These are phyloP conservation scores for Aphidoletes aphidimyza DNA, from an alignment of 2,888 invertebrate genomes.

Conservation along the genomic window DNA sequence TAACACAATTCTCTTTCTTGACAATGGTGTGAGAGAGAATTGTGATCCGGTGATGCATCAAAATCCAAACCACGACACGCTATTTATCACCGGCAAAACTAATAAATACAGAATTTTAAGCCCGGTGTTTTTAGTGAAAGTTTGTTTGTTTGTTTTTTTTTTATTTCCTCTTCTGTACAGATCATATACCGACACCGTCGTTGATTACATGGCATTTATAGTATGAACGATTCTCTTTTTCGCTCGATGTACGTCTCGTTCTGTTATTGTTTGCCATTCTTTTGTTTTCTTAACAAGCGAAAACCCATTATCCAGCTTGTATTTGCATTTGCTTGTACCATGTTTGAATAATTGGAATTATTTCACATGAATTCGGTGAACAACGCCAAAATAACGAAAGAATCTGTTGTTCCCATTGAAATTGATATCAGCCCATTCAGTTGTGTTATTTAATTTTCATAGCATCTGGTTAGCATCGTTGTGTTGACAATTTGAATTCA, in stretches of 20 bases:
- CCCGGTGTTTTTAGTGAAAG: neutral
- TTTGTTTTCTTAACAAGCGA: neutral
- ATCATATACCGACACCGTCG: neutral
- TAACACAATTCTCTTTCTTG: no score
- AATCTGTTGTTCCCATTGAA: neutral
- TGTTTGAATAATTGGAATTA: neutral
- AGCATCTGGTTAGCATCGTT: slow-evolving; percentile 7
- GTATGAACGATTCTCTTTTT: neutral
- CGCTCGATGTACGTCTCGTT: no score
- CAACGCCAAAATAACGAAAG: neutral
- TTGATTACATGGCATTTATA: neutral
- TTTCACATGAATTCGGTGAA: neutral
- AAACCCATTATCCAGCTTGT: neutral
- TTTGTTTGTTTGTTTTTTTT: neutral
- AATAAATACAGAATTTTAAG: neutral
- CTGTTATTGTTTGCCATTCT: slow-evolving; percentile 14
- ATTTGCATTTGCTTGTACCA: neutral
- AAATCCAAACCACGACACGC: no score
- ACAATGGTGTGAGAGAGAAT: no score
- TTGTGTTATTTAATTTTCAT: neutral
- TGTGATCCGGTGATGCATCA: no score
- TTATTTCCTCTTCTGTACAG: neutral
- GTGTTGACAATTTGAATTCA: slow-evolving; percentile 6
- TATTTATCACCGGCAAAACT: neutral
- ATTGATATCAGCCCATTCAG: neutral